Percentiles rank a stretch among this genome's conserved stretches.
Evolutionary conservation across 53 echinoderm and acorn worm genomes (phyloP).

Genomic region (Arbacia lixula): DNA sequence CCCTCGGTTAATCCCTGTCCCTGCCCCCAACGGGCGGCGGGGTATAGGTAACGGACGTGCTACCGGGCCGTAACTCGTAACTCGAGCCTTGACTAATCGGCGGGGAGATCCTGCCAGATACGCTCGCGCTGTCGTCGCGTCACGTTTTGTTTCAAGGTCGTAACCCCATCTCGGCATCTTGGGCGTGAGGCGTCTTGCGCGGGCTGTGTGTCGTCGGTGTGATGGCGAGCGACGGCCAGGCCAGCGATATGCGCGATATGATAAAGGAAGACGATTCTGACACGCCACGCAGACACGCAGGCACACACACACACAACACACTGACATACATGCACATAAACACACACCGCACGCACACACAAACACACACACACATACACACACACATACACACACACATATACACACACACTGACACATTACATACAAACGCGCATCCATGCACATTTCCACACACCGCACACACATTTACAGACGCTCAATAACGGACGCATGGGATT

Average conservation of each 20-base stretch:
- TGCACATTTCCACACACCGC: neutral
- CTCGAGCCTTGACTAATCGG: slow-evolving; percentile 55
- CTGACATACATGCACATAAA: too few species aligned
- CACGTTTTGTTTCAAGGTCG: slow-evolving; percentile 52
- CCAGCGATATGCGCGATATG: too few species aligned
- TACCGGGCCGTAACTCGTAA: slow-evolving; percentile 15
- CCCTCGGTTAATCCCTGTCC: too few species aligned
- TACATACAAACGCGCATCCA: neutral
- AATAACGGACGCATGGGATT: too few species aligned
- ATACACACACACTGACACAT: neutral
- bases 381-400: neutral
- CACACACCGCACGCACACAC: too few species aligned
- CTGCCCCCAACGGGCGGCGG: too few species aligned
- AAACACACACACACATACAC: neutral
- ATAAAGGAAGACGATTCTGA: too few species aligned
- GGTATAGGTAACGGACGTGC: too few species aligned
- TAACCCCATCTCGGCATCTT: slow-evolving; percentile 53
- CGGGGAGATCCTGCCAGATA: slow-evolving; percentile 49
- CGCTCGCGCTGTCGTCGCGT: slow-evolving; percentile 35
- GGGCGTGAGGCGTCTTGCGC: slow-evolving; percentile 48
- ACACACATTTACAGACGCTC: too few species aligned
- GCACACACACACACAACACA: too few species aligned
- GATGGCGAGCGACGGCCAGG: too few species aligned
- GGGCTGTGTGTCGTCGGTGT: slow-evolving; percentile 33
- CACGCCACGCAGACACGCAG: too few species aligned